These are phyloP conservation scores for Melanogrammus aeglefinus DNA, from an alignment of 2,797 vertebrate genomes.

Conservation along the genomic window DNA sequence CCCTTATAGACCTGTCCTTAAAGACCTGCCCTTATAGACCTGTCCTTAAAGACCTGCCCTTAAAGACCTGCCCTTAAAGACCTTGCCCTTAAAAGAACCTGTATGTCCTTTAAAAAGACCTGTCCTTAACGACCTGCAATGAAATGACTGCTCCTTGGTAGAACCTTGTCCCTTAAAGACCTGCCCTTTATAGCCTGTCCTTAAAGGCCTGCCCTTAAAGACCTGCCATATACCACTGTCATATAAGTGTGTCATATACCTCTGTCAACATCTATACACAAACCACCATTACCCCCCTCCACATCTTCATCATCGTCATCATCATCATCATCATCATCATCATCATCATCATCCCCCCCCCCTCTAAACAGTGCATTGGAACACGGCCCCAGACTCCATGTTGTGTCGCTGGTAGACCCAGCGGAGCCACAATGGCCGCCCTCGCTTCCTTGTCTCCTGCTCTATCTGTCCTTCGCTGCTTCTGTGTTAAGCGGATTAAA, in stretches of 20 bases:
- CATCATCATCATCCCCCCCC: no score
- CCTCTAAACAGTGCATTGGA: constrained; percentile 51
- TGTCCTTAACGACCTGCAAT: neutral
- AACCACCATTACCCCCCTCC: no score
- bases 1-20: no score
- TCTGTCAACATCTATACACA: no score
- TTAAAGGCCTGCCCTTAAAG: neutral
- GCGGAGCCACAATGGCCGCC: constrained; percentile 40
- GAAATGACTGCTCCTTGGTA: neutral
- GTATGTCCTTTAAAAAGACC: no score
- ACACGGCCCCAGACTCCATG: constrained; percentile 35
- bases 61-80: neutral
- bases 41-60: neutral
- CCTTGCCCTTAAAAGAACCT: neutral
- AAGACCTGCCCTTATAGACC: no score
- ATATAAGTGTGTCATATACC: no score
- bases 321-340: no score
- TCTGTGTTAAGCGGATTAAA: constrained; percentile 72
- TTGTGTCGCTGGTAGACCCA: constrained; percentile 39
- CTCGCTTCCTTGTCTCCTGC: constrained; percentile 6
- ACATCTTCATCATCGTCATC: no score
- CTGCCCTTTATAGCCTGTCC: neutral
- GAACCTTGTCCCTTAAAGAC: neutral
- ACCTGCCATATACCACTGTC: neutral
- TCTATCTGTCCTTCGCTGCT: constrained; percentile 40